Conservation (phyloP, 2,888 invertebrate species). For the Carterocephalus palaemon region DNA sequence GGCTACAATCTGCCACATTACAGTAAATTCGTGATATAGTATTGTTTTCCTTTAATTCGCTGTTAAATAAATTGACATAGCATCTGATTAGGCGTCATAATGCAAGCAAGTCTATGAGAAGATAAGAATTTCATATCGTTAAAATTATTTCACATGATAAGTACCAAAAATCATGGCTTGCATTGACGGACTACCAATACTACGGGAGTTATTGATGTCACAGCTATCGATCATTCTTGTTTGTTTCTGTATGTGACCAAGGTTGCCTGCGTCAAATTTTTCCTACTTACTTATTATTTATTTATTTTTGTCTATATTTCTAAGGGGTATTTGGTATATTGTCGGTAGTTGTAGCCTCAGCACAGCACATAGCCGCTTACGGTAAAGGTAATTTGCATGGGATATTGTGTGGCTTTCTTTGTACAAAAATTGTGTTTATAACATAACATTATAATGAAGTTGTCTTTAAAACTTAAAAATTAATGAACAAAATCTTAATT, state of each 20-base stretch:
- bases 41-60: no score
- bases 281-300: slow-evolving; percentile 32
- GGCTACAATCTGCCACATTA: no score
- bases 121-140: no score
- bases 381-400: slow-evolving; percentile 76
- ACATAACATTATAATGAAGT: slow-evolving; percentile 23
- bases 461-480: slow-evolving; percentile 24
- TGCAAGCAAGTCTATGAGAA: no score
- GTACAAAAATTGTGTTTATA: slow-evolving; percentile 40
- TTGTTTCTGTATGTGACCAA: slow-evolving; percentile 42
- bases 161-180: no score
- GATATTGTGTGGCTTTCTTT: slow-evolving; percentile 53
- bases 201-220: no score
- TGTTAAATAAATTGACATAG: no score
- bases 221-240: neutral
- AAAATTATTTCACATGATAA: no score
- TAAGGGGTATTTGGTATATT: slow-evolving; percentile 45
- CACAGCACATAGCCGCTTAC: slow-evolving; percentile 62
- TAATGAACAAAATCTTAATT: no score
- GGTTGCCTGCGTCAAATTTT: slow-evolving; percentile 39
- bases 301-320: slow-evolving; percentile 44
- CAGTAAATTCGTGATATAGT: no score
- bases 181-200: no score
- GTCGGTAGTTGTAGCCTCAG: slow-evolving; percentile 55
- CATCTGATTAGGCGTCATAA: no score